Percentiles rank a stretch among this genome's conserved stretches.
Conservation (phyloP, 2,797 vertebrate genomes). For the Melopsittacus undulatus region DNA sequence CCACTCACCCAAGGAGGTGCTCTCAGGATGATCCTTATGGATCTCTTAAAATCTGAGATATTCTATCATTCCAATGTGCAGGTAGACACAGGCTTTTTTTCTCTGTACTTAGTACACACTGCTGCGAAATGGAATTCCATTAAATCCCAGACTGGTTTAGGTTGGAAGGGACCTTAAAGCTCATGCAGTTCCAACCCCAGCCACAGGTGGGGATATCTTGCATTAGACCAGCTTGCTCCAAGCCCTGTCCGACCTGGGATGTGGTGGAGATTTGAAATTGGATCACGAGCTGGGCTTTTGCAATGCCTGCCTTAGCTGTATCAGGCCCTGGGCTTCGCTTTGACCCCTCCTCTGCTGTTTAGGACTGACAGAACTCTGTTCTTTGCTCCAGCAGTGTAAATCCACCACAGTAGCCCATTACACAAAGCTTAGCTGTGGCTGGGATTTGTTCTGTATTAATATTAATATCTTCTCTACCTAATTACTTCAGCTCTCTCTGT, state of each 20-base stretch:
- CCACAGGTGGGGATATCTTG: background rate
- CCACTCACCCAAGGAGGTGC: fast-evolving
- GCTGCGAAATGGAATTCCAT: too few relatives aligned
- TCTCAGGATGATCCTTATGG: background rate
- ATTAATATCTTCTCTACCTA: conserved; percentile 17
- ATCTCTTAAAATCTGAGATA: background rate
- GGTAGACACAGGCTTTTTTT: background rate
- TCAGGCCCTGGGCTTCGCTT: background rate
- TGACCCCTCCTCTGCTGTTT: background rate
- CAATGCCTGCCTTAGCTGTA: background rate
- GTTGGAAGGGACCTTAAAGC: background rate
- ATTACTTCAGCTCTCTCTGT: background rate
- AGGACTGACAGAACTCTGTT: background rate
- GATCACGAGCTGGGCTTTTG: background rate
- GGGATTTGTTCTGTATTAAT: conserved; percentile 11
- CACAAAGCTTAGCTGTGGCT: background rate
- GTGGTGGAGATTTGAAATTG: background rate
- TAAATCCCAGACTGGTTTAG: background rate
- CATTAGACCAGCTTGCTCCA: background rate
- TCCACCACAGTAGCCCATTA: background rate
- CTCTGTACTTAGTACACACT: fast-evolving
- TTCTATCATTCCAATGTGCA: background rate
- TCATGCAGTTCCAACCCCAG: background rate
- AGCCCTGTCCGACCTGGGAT: background rate
- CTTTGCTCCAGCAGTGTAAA: background rate